Evolutionary conservation across 1,140 invertebrate species (phyloP).

Genomic region (Drosophila pachea): DNA sequence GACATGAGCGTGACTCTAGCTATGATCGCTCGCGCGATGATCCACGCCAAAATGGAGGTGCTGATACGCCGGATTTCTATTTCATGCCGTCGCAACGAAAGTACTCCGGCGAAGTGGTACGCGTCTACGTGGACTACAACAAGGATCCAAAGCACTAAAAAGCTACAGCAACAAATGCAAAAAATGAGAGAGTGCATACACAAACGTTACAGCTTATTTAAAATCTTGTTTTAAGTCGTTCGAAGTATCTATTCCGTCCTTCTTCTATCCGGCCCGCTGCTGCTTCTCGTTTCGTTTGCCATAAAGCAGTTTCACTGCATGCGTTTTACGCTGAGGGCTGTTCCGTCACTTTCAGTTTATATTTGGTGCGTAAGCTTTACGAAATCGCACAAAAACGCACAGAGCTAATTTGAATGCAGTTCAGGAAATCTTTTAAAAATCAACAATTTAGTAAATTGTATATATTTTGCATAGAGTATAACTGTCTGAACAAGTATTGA

Average conservation of each 20-base stretch:
- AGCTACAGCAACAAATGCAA: constrained; percentile 66
- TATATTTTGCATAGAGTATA: constrained; percentile 63
- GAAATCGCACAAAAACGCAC: constrained; percentile 40
- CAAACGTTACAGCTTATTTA: constrained; percentile 47
- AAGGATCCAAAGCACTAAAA: constrained; percentile 80
- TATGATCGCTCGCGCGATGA: constrained; percentile 68
- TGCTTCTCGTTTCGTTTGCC: constrained; percentile 65
- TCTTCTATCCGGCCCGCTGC: constrained; percentile 11
- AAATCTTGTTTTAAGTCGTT: constrained; percentile 51
- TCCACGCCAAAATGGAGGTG: constrained; percentile 74
- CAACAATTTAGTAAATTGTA: constrained; percentile 72
- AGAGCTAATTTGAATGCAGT: constrained; percentile 25
- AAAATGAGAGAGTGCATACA: constrained; percentile 32
- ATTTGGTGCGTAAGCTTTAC: constrained; percentile 53
- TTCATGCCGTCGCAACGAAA: constrained; percentile 96
- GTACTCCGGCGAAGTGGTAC: constrained; percentile 94
- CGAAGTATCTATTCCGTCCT: constrained; percentile 29
- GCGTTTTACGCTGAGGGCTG: constrained; percentile 4
- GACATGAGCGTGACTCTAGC: constrained; percentile 54
- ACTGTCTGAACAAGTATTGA: constrained; percentile 44
- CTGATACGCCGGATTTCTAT: constrained; percentile 90
- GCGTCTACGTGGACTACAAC: constrained; percentile 92
- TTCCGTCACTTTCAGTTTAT: constrained; percentile 13
- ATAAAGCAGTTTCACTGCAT: constrained; percentile 58
- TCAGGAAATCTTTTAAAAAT: constrained; percentile 41